These are phyloP conservation scores for Equus quagga DNA, from an alignment of 2,113 vertebrate species.

Conservation along the genomic window DNA sequence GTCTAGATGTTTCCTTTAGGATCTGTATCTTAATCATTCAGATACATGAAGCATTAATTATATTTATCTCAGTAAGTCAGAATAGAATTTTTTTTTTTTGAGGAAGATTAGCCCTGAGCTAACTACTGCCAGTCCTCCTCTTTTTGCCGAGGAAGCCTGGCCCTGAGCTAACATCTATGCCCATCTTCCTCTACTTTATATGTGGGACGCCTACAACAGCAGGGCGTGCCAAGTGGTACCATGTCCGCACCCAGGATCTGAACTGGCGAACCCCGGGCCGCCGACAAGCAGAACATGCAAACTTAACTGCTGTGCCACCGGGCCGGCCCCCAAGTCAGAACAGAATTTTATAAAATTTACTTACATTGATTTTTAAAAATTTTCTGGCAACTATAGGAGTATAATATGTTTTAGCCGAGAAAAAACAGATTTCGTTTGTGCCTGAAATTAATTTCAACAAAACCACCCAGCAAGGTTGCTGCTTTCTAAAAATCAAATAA, in stretches of 20 bases:
- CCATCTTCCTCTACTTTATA: no score
- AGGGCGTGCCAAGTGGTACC: no score
- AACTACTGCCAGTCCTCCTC: no score
- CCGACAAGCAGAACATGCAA: no score
- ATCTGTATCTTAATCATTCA: background rate
- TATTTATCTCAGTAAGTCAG: background rate
- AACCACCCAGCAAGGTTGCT: background rate
- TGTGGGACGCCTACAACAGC: no score
- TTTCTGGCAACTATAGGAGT: background rate
- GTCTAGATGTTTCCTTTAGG: background rate
- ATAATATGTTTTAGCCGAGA: background rate
- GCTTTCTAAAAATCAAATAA: conserved; percentile 11
- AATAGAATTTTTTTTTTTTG: conserved; percentile 43
- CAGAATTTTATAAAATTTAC: conserved; percentile 11
- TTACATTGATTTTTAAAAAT: background rate
- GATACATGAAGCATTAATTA: background rate
- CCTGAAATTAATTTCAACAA: conserved; percentile 22
- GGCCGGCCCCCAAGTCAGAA: background rate
- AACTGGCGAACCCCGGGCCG: no score
- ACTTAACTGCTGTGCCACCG: no score
- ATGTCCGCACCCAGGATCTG: no score
- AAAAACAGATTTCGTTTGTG: conserved; percentile 1
- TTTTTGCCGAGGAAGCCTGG: no score
- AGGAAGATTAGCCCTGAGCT: no score
- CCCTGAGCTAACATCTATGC: no score